Evolutionary conservation across 2,888 invertebrate species (phyloP), one percentile per base, ranked within the genome.

Genomic region (Strigamia crassipes): DNA sequence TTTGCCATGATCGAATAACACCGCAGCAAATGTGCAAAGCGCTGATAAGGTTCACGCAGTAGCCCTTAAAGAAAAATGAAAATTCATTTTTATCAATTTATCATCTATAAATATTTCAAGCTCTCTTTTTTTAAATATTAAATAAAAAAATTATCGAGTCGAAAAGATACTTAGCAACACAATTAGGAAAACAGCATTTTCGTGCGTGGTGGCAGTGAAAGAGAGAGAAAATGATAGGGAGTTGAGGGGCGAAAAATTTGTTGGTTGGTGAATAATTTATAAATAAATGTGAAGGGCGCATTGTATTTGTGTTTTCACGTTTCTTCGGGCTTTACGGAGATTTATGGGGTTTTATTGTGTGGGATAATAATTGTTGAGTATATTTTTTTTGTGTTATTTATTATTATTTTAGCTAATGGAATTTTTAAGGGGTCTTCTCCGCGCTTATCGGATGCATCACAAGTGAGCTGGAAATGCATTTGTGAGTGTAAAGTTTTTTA

Each of bases 101-200:
- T 61, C 61, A 61, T 61, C 18, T 61, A 61, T 18, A 61, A 61
- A 61, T 18, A 61, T 18, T 61, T 61, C 12, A 61, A 61, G 0
- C 21, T 61, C 12, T 23, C 21, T 61, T 61, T 61, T 61, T 21
- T 61, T 18, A 23, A n/a, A n/a, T 61, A n/a, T 61, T 18, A 23
- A 23, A 61, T 61, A 21, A 21, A 21, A 21, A 61, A 61, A 61
- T 61, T 61, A 61, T 23, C 12, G 61, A 61, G 61, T 61, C 18
- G 61, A 23, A 61, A 18, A 61, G 61, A 61, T 23, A 61, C 61
- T 61, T 61, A 61, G 61, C 61, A 61, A 61, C 61, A 61, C 61
- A 61, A 61, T 61, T 61, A 61, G 61, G 23, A 61, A 61, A 61
- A 61, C 61, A 23, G 23, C 18, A 4, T 61, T 61, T 61, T 21